phyloP scores from a whole-genome alignment of 2,888 invertebrate species.

The Agrotis ipsilon region DNA sequence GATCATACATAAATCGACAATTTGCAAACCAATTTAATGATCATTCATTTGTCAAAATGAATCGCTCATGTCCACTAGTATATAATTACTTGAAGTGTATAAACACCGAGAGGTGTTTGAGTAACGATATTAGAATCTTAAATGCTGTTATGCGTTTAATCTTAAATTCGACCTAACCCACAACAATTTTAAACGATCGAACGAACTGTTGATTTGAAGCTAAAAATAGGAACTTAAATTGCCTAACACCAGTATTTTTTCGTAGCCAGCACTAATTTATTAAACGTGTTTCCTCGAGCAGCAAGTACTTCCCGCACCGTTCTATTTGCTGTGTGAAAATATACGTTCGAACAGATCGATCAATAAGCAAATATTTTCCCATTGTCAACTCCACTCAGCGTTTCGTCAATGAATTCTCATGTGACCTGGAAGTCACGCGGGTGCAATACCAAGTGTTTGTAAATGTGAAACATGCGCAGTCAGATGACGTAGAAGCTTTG shows the following conservation, averaged over 20 bases:
- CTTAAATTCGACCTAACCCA: conserved; percentile 37
- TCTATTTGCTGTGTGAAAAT: conserved; percentile 66
- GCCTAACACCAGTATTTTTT: conserved; percentile 53
- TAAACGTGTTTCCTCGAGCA: conserved; percentile 48
- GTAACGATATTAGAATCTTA: conserved; percentile 48
- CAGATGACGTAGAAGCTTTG: conserved; percentile 50
- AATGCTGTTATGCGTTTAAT: conserved; percentile 44
- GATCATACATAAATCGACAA: conserved; percentile 49
- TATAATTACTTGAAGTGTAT: conserved; percentile 56
- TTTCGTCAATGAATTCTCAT: conserved; percentile 72
- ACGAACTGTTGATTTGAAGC: conserved; percentile 41
- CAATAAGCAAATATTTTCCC: conserved; percentile 71
- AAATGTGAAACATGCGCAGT: conserved; percentile 67
- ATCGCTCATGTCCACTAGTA: conserved; percentile 35
- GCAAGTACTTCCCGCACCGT: conserved; percentile 30
- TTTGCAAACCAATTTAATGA: conserved; percentile 63
- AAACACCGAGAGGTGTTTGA: conserved; percentile 25
- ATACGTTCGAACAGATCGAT: conserved; percentile 63
- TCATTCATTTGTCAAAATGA: conserved; percentile 63
- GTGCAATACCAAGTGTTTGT: conserved; percentile 66
- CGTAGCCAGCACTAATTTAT: conserved; percentile 43
- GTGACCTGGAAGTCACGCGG: conserved; percentile 45
- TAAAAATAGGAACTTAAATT: conserved; percentile 58
- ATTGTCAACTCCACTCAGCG: conserved; percentile 69
- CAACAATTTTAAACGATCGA: conserved; percentile 47